A percentile compares a stretch with the other conserved stretches of the same genome.
Conservation (phyloP, 2,888 invertebrate genomes). For the Osmoderma eremita region DNA sequence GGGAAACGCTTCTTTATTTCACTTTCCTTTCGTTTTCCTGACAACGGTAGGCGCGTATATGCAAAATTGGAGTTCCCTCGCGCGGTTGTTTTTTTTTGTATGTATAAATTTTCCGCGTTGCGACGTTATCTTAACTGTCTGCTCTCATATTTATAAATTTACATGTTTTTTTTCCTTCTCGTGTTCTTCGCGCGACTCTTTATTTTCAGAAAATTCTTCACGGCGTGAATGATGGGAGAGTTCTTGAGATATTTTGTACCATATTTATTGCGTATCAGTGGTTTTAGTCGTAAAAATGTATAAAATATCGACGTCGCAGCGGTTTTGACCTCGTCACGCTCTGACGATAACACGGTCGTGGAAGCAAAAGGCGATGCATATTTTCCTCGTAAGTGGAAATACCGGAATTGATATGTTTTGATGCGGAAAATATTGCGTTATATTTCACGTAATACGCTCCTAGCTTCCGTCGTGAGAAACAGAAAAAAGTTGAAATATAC, state of each 20-base stretch:
- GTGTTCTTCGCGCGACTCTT: neutral
- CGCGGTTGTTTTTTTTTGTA: neutral
- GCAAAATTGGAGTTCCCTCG: slow-evolving; percentile 12
- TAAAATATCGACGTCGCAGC: slow-evolving; percentile 6
- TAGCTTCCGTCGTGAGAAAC: neutral
- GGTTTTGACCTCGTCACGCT: neutral
- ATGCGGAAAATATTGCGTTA: slow-evolving; percentile 6
- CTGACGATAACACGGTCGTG: slow-evolving; percentile 2
- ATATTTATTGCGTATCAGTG: slow-evolving; percentile 32
- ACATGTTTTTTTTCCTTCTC: neutral
- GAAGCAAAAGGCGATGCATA: neutral
- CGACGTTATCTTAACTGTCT: slow-evolving; percentile 22
- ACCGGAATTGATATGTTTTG: slow-evolving; percentile 12
- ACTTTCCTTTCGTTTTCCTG: neutral
- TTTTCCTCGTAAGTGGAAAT: slow-evolving; percentile 8
- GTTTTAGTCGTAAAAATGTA: slow-evolving; percentile 12
- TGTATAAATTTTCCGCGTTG: slow-evolving; percentile 9
- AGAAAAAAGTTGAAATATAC: no score
- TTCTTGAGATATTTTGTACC: slow-evolving; percentile 13
- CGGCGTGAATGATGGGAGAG: slow-evolving; percentile 17
- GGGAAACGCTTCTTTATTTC: neutral
- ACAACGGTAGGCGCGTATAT: neutral
- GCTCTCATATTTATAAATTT: slow-evolving; percentile 33
- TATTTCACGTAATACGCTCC: slow-evolving; percentile 7
- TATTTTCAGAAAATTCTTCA: slow-evolving; percentile 12